Evolutionary conservation across 2,113 vertebrate genomes (phyloP), one percentile per base, ranked within the genome.

Genomic region (Tetrax tetrax): DNA sequence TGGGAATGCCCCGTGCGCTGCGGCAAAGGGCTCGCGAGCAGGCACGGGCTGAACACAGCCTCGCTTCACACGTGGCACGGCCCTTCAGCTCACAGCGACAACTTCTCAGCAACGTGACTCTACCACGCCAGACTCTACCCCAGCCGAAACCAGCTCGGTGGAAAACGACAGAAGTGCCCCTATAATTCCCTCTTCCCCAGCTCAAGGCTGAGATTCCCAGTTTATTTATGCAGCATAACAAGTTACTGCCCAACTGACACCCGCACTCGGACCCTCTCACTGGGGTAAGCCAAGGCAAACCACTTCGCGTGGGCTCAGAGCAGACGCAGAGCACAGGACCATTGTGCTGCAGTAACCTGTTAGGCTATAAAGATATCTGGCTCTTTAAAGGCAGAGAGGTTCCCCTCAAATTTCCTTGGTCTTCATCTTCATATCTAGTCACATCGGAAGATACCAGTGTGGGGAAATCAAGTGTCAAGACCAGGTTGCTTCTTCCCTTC

Each of bases 361-460:
- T 65, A 89, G 80, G 77, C 95, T 94, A 76, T 27, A 76, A 95
- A 94, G 50, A 60, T 22, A 92, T 83, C 74, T 66, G 86, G 76
- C 38, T 89, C 80, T 86, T 56, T 92, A 96, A 81, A 92, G 74
- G 81, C 50, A 79, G 70, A 65, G 77, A 87, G 23, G 74, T 89
- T 89, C 83, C 81, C 89, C 61, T 91, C 83, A 87, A 89, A 95
- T 92, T 54, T 94, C 69, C 70, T 92, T 72, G 86, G 82, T 91
- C 90, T 87, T 96, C 89, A 79, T 70, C 95, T 95, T 93, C 85
- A 6, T 25, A 72, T 76, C 72, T 94, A 92, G 87, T 81, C 95
- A 87, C 85, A 89, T 89, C 80, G 75, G 90, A 92, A 97, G 92
- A 96, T 95, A 97, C 75, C 81, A 85, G 78, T 83, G 68, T 82